A percentile compares a stretch with the other conserved stretches of the same genome.
Conservation (phyloP, 2,888 invertebrate genomes). For the Eubasilissa splendida region DNA sequence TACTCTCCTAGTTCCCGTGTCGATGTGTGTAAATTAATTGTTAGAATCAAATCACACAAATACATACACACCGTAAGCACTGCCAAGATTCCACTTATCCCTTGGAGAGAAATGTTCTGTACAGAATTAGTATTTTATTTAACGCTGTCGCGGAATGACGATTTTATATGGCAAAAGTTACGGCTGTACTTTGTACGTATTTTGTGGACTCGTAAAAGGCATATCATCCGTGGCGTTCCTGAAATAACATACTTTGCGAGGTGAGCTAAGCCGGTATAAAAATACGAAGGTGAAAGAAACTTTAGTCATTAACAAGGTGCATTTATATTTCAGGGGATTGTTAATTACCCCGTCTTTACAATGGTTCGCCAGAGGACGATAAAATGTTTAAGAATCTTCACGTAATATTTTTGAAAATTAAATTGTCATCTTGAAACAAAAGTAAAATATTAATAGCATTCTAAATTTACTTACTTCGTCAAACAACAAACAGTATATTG, state of each 20-base stretch:
- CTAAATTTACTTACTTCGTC: too few species aligned
- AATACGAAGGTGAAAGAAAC: constrained; percentile 46
- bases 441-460: too few species aligned
- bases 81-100: constrained; percentile 44
- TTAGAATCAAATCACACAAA: constrained; percentile 13
- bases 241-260: constrained; percentile 29
- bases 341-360: constrained; percentile 53
- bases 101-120: constrained; percentile 33
- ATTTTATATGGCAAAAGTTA: constrained; percentile 54
- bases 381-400: constrained; percentile 52
- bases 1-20: constrained; percentile 9
- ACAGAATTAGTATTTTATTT: constrained; percentile 49
- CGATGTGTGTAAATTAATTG: constrained; percentile 37
- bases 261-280: constrained; percentile 31
- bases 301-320: constrained; percentile 47
- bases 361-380: constrained; percentile 41
- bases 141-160: constrained; percentile 44
- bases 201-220: constrained; percentile 56
- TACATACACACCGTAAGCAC: neutral
- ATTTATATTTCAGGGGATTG: constrained; percentile 54
- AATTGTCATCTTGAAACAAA: neutral
- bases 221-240: constrained; percentile 50
- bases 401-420: constrained; percentile 2
- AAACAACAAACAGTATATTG: too few species aligned
- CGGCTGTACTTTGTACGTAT: constrained; percentile 54